Evolutionary conservation across 2,113 vertebrate species (phyloP), one percentile per base, ranked within the genome.

Genomic region (Nesogale talazaci): DNA sequence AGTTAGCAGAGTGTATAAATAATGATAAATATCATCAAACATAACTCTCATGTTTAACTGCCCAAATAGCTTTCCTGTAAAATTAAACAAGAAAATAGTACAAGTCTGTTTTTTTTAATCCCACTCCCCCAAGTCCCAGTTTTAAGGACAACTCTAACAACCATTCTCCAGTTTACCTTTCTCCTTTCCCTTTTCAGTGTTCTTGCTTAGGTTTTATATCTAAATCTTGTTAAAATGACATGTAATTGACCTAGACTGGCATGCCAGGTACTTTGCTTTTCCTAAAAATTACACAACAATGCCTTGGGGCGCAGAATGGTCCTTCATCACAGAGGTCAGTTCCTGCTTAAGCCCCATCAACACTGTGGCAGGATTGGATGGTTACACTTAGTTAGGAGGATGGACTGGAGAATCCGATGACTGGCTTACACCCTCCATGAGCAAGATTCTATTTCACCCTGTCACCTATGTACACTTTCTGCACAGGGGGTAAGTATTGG

Each of bases 201-300:
- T 83, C 76, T 29, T 86, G 42, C 86, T 77, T 69, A 52, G 14
- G 4, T 76, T 83, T 87, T 80, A 81, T 81, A 88, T 88, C 80
- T n/a, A 78, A 57, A 87, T 31, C 87, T 95, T 36, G 17, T 76
- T 77, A 75, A 70, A 77, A 27, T 80, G 27, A 82, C 61, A 9
- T 7, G 91, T 69, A 9, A 40, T 27, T 25, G 59, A 31, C 46
- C 46, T 52, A 10, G 9, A 52, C 14, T 9, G 36, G 34, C 46
- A 11, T 4, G 22, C 11, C 40, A 77, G 16, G 10, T 1, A 34
- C 31, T 88, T 42, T 61, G 40, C 15, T 40, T 25, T 65, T 40
- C 46, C 27, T 16, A 78, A 83, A 83, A 77, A 22, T 5, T 11
- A 1, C 36, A 69, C 11, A n/a, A 8, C 52, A 61, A n/a, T 16